Evolutionary conservation across 2,888 invertebrate species (phyloP), one percentile per base, ranked within the genome.

Genomic region (Synergus itoensis): DNA sequence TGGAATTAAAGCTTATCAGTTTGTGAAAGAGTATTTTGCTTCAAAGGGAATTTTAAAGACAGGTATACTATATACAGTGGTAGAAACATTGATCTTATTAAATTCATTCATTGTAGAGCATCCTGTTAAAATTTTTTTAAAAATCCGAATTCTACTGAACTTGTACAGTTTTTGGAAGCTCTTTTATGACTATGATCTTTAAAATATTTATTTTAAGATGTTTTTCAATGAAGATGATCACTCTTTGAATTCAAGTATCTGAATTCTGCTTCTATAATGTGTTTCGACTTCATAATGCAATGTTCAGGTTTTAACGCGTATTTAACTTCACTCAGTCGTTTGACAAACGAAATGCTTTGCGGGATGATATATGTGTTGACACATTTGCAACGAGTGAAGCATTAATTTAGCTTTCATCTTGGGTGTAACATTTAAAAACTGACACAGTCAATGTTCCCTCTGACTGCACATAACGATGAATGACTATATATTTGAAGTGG

Each of bases 401-500:
- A 40, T 65, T 60, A 60, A 60, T 60, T 60, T 60, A 21, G 60
- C 60, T 60, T 60, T 60, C 21, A 60, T 60, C 60, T 60, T 60
- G 60, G 11, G 5, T 60, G 12, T 60, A 60, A 53, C 11, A 73
- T 48, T 73, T 53, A 28, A 48, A 73, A 53, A 53, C 40, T n/a
- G n/a, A 16, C 64, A 21, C 60, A 12, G 60, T 60, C 53, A 53
- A n/a, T 53, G 53, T 53, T 53, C 53, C n/a, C 53, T 53, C 9
- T 53, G 53, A 53, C 53, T 16, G 16, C 9, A n/a, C 53, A 28
- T 28, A 9, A n/a, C 9, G n/a, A n/a, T 69, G 69, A 16, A 69
- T 69, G 28, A 69, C 28, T 69, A 48, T 69, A 48, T 28, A 48
- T 21, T 21, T 73, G 48, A 53, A 73, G 48, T 73, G 48, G 48